phyloP scores from a whole-genome alignment of 2,797 vertebrate genomes.

The Pseudotriccus pelzelni region DNA sequence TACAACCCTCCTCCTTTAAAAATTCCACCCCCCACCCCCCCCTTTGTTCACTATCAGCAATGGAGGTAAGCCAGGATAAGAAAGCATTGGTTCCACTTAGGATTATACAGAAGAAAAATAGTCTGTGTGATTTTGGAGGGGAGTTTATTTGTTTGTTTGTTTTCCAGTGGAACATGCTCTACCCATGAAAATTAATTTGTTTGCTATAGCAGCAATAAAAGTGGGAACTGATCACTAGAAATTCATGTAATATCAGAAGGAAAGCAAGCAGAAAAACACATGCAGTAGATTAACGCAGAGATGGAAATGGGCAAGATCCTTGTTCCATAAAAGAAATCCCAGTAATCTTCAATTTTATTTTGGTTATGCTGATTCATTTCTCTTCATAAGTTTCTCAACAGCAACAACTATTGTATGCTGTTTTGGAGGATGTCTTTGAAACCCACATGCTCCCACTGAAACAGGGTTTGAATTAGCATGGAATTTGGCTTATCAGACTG shows the following conservation, averaged over 20 bases:
- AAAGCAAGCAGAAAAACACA: background rate
- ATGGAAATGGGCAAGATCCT: background rate
- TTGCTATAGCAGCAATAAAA: background rate
- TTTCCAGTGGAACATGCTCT: background rate
- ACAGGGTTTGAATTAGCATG: background rate
- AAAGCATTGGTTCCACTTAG: background rate
- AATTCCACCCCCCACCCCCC: fast-evolving
- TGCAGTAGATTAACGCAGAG: background rate
- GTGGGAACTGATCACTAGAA: background rate
- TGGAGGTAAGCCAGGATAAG: background rate
- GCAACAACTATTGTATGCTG: background rate
- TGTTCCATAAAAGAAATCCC: background rate
- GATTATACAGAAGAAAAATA: background rate
- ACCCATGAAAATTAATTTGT: background rate
- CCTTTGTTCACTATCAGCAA: background rate
- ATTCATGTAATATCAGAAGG: background rate
- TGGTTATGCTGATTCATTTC: background rate
- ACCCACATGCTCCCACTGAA: background rate
- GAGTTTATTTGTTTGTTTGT: background rate
- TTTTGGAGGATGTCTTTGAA: slow-evolving; percentile 49
- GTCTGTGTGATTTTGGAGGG: background rate
- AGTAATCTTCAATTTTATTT: slow-evolving; percentile 18
- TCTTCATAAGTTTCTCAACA: slow-evolving; percentile 39
- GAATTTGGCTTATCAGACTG: slow-evolving; percentile 47
- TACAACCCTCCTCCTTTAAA: fast-evolving